Evolutionary conservation across 2,797 vertebrate genomes (phyloP).

Genomic region (Tachyglossus aculeatus): DNA sequence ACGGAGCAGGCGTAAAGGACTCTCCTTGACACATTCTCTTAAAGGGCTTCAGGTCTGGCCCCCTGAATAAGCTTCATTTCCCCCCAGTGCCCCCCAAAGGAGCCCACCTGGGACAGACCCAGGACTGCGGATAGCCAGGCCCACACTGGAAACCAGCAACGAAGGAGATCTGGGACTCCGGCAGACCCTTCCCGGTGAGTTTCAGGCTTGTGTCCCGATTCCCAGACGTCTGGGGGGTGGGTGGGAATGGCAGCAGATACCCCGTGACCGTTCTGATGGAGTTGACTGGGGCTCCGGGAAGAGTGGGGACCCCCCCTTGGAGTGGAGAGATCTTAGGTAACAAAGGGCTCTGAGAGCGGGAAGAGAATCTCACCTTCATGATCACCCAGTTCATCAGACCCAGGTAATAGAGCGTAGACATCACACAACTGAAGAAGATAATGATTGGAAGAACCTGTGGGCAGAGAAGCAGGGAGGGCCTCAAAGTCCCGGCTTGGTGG

Average conservation of each 20-base stretch:
- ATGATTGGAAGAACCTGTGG: conserved; percentile 89
- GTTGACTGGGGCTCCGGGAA: no score
- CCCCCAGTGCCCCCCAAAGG: not conserved
- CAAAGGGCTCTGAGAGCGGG: not conserved
- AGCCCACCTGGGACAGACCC: not conserved
- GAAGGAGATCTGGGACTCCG: no score
- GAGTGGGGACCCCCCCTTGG: no score
- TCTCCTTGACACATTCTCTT: not conserved
- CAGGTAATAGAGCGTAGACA: conserved; percentile 92
- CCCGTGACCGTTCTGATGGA: no score
- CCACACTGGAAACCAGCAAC: no score
- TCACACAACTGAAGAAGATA: conserved; percentile 95
- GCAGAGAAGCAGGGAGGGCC: not conserved
- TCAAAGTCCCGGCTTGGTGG: no score
- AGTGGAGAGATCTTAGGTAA: no score
- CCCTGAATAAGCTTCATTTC: not conserved
- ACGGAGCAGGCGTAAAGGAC: not conserved
- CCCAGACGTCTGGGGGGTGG: no score
- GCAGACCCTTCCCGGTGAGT: no score
- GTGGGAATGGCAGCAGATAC: no score
- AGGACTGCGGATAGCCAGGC: not conserved
- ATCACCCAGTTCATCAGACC: conserved; percentile 96
- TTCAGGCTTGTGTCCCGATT: no score
- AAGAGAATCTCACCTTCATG: conserved; percentile 82
- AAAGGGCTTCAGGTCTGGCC: not conserved